These are phyloP conservation scores for Cervus canadensis DNA, from an alignment of 2,113 vertebrate species.

Conservation along the genomic window DNA sequence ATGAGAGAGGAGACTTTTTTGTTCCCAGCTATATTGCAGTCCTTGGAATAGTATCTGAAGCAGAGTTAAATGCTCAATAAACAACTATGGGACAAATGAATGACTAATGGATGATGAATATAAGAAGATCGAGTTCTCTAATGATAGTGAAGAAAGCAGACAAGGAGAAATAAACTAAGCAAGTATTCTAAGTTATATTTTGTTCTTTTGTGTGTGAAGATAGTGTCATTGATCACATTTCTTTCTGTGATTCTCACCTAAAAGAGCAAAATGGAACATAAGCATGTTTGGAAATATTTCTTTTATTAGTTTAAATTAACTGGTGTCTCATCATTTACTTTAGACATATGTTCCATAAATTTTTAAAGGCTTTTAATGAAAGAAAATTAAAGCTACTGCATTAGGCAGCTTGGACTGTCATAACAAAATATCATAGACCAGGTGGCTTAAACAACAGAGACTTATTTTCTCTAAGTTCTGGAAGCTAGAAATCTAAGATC, in stretches of 20 bases:
- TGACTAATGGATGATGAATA: not conserved
- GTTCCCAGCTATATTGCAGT: not conserved
- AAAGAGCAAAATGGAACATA: not conserved
- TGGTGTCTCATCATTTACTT: not conserved
- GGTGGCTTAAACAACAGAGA: not conserved
- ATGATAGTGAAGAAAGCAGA: not conserved
- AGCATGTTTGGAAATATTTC: not conserved
- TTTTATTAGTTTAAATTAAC: slow-evolving; percentile 2
- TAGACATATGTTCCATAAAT: not conserved
- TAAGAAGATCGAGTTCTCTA: not conserved
- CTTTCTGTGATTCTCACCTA: not conserved
- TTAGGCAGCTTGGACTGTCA: not conserved
- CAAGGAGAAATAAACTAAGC: not conserved
- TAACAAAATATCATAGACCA: not conserved
- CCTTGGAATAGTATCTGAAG: not conserved
- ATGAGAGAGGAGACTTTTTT: not conserved
- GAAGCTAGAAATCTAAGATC: not conserved
- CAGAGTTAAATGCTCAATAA: not conserved
- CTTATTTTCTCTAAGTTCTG: not conserved
- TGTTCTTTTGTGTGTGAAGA: not conserved
- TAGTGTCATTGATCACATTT: not conserved
- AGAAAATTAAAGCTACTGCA: not conserved
- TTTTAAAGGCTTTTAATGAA: not conserved
- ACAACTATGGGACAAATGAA: not conserved
- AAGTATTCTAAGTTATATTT: not conserved